Base-by-base conservation (phyloP, 2,797 vertebrate genomes). In the Pantherophis alleghaniensis region DNA sequence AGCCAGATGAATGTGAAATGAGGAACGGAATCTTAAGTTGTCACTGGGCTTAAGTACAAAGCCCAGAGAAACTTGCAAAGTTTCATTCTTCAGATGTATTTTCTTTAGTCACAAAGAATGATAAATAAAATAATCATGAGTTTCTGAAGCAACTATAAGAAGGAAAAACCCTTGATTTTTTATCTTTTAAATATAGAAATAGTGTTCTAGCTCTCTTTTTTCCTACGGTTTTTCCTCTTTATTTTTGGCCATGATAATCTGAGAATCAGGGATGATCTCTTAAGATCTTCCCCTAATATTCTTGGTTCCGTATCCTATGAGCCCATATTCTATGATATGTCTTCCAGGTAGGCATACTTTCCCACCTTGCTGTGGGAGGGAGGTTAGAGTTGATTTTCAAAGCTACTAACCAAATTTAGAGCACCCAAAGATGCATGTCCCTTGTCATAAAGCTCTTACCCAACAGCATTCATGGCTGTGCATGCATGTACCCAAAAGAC, bases 1-100 rank as follows among this genome's bases (percentile, higher is more conserved):
- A 87, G 63, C 28, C 26, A 66, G 61, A 79, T 90, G 88, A 90
- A 90, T 87, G 83, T 88, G 86, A 87, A 90, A 90, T 90, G 86
- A 87, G 22, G 26, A 89, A 9, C 26, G 37, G 61, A 90, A 88
- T 42, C n/a, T 88, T 87, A 94, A 92, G 14, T 90, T 69, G 92
- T 74, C 92, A 93, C 53, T 9, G 88, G 86, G 47, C 37, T 87
- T 60, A 91, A 74, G 88, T 63, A 51, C 42, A 90, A 26, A 63
- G 5, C 47, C 18, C 5, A 63, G 57, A 86, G 22, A 24, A 86
- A 28, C 69, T 89, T 89, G 53, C 57, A 53, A 79, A 92, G 63
- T 57, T 83, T 7, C 53, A 18, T 16, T 83, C 47, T 89, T 83
- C 28, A 86, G 56, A 83, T 16, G 1, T 83, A 1, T 56, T 89